Base-by-base conservation (phyloP, 2,113 vertebrate genomes). In the Ctenomys sociabilis region DNA sequence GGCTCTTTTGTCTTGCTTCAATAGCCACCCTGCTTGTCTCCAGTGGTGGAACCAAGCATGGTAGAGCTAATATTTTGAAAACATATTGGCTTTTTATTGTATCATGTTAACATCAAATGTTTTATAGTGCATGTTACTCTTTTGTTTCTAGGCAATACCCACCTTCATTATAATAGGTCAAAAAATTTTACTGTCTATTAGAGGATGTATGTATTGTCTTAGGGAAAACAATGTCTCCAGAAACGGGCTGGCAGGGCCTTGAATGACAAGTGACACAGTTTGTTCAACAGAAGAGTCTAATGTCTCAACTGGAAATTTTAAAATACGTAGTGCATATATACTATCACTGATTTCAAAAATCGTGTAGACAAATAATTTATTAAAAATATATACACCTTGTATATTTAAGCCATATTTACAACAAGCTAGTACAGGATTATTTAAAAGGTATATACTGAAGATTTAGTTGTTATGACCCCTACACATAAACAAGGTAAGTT, bases 351-450 rank as follows among this genome's bases (percentile, higher is more conserved):
- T 96, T 95, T 94, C 78, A 84, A 95, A 94, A 96, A 96, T 88
- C 70, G 87, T 90, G 89, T 97, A 97, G 0, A 32, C 97, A 98
- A 98, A 98, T 97, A 98, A 98, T 97, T 98, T 98, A 97, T 97
- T 98, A 97, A 91, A 97, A 97, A 86, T 83, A 94, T 96, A 81
- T 97, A 98, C 93, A 97, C 98, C 95, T 84, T 87, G 24, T 85
- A 93, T 64, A 72, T 59, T 91, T 91, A 86, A 98, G 81, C 24
- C 75, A 83, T 92, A 80, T 85, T 59, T 88, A 68, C 94, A 75
- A 13, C 26, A 93, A 86, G 78, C 59, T 95, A 80, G 49, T 52
- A 95, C 37, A 83, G 61, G 52, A 88, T 96, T 96, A 95, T 83
- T 21, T 64, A 96, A 95, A 91, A 90, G 21, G 24, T 35, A 85